Base-by-base conservation (phyloP, 2,797 vertebrate genomes). In the Melanotaenia parkinsoni region DNA sequence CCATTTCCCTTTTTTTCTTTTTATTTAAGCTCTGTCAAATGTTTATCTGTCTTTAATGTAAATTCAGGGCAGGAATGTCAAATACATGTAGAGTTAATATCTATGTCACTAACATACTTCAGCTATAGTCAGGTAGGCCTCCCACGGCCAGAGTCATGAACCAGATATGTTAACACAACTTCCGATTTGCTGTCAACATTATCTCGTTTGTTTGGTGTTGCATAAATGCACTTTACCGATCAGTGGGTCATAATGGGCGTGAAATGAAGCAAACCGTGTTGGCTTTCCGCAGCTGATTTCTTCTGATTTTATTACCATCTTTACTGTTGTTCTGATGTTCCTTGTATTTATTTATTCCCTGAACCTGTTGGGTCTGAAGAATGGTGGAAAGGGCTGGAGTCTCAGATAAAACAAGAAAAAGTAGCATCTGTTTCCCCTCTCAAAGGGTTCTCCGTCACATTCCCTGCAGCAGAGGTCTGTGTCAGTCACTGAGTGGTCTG, bases 141-240 rank as follows among this genome's bases (percentile, higher is more conserved):
- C 75, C 37, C 90, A 80, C 26, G 91, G 93, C 94, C 94, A 83
- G 57, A 91, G 89, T 93, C 93, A 94, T 93, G 82, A 94, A 90
- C 89, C 90, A 93, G 91, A 92, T 80, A 87, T 82, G 87, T 92
- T 74, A 88, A 91, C 89, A 88, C 89, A 89, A 93, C 90, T 91
- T 94, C 91, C 86, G 82, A 92, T 92, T 82, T 83, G 87, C 93
- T 91, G 90, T 94, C 92, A 90, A 91, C 92, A 93, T 92, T 89
- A 92, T 92, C 91, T 86, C 91, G 92, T 93, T 93, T 93, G 92
- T 94, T 93, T 93, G 91, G 87, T 93, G 92, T 94, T 93, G 93
- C 93, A 94, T 94, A 93, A 94, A 94, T 94, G 94, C 93, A 95
- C 94, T 95, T 95, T 95, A 94, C 92, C 92, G 94, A 94, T 93